Evolutionary conservation across 2,888 invertebrate genomes (phyloP), one percentile per base, ranked within the genome.

Genomic region (Altica lythri): DNA sequence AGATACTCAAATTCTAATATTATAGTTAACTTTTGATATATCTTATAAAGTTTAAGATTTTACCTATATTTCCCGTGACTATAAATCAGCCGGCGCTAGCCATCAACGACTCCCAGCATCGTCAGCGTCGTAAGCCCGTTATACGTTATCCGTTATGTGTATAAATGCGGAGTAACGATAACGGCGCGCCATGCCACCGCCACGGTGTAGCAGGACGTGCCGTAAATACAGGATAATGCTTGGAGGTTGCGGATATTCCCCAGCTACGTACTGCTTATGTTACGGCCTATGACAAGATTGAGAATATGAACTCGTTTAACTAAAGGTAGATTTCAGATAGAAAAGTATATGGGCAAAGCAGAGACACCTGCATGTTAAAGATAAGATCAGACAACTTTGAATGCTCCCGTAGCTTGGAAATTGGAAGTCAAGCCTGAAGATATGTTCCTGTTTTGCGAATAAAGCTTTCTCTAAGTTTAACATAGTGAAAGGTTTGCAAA

Each of bases 141-240:
- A 49, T 40, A 47, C 53, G 48, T 48, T 44, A 49, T 48, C 54
- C 46, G 22, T 46, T 30, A 48, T 56, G 52, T 56, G 59, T 59
- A 59, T 59, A 59, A 59, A 59, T 59, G 59, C 51, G 51, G 51
- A 59, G 59, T 52, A 59, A 59, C 56, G 59, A 59, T 56, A 54
- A 52, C 49, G 59, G 49, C 59, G 29, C 45, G 40, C 40, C 22
- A 1, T 13, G 40, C 22, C 6, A 22, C 22, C 40, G 48, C 37
- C 51, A 45, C 53, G 14, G 32, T 25, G 45, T 30, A 10, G 40
- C 38, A 17, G 38, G 38, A 48, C 48, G 48, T 48, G 48, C 22
- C 27, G 48, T 48, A 48, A 48, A 48, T 48, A 48, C 40, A 16
- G 48, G 48, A 48, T 48, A 38, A 48, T 48, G 12, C 30, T 30